Base-by-base conservation (phyloP, 2,113 vertebrate genomes). In the Chelonoidis abingdonii region DNA sequence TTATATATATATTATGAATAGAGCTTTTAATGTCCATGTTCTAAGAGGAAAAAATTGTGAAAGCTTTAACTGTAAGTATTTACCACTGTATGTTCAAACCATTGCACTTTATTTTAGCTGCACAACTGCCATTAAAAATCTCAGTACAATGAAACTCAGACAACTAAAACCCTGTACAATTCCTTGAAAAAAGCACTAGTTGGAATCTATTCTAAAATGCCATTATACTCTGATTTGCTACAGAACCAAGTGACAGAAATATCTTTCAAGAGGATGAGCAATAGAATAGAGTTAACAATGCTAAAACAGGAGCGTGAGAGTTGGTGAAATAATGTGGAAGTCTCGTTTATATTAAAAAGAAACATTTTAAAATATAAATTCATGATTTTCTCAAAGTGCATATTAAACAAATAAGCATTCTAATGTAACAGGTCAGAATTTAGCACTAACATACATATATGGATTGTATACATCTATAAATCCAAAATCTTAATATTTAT, bases 301-400 rank as follows among this genome's bases (percentile, higher is more conserved):
- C 65, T 69, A 91, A 92, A 93, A n/a, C 21, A 80, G 80, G 90
- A 84, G 7, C 21, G 29, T 57, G 84, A 50, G 72, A 92, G 22
- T 12, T 14, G 1, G 29, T 82, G 52, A 31, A 79, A 57, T 31
- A 19, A 50, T 79, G 27, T 88, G 44, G 47, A 85, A 93, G 94
- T 88, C 16, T 13, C 3, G 0, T 1, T 80, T 93, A 85, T 89
- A 75, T 44, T 78, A 19, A 89, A 82, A 89, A 91, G 5, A 2
- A 29, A 2, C 1, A 11, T 35, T 86, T 93, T 89, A 75, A 59
- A 62, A 25, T 54, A 81, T 19, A 59, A 93, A 94, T 80, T 65
- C 2, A 65, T 12, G 0, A 56, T 83, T 93, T 95, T 53, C 41
- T 93, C 41, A 56, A 80, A 52, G 21, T 8, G 85, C 59, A 59